These are phyloP conservation scores for Murina feae DNA, from an alignment of 2,113 vertebrate genomes.

Conservation along the genomic window DNA sequence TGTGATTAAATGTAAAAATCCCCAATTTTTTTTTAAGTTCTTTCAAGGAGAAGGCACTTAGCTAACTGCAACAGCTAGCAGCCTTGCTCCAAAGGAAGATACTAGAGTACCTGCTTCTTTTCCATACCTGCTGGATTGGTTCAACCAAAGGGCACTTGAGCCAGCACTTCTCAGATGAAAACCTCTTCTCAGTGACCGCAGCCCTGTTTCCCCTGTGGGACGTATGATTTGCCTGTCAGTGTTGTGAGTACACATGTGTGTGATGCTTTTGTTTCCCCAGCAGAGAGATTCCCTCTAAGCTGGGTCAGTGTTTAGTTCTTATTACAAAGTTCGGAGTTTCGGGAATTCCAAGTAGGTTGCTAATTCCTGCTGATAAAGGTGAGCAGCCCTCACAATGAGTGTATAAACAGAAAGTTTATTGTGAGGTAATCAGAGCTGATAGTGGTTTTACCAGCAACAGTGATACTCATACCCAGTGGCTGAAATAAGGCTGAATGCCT, in stretches of 20 bases:
- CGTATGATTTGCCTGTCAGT: background rate
- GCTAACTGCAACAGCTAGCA: background rate
- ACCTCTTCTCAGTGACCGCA: background rate
- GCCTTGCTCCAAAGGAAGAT: background rate
- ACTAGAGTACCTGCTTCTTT: background rate
- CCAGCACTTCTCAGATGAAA: background rate
- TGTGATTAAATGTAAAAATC: background rate
- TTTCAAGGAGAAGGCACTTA: background rate
- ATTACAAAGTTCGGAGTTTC: background rate
- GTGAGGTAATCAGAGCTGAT: background rate
- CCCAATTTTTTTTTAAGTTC: background rate
- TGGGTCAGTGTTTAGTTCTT: background rate
- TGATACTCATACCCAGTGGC: background rate
- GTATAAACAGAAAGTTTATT: background rate
- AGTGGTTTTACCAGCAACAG: background rate
- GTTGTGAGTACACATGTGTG: background rate
- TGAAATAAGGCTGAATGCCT: background rate
- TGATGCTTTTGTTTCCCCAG: background rate
- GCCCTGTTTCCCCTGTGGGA: background rate
- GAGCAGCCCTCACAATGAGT: background rate
- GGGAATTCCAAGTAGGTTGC: background rate
- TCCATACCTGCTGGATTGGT: background rate
- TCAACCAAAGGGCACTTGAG: background rate
- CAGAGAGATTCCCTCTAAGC: background rate
- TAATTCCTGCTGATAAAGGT: background rate